Base-by-base conservation (phyloP, 2,797 vertebrate genomes). In the Danio tinwini region DNA sequence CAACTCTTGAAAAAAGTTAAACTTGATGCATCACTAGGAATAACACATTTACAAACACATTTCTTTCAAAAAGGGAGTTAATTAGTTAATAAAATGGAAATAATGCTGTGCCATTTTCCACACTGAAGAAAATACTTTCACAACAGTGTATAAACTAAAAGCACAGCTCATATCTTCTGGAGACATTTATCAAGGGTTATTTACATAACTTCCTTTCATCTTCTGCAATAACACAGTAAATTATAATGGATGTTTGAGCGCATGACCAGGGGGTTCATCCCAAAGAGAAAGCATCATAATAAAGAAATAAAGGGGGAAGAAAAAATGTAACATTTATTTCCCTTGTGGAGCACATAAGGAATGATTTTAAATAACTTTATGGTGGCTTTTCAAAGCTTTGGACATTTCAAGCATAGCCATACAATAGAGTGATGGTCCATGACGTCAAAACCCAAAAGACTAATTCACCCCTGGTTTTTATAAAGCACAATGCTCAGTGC, bases 181-280 rank as follows among this genome's bases (percentile, higher is more conserved):
- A 42, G 44, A 70, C 49, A 55, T 37, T 78, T 78, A 21, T 70
- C 44, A 85, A 61, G 21, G 52, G 44, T n/a, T 53, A 56, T 78
- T 72, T 81, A 61, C 21, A 47, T 50, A 81, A 76, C 53, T 63
- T 69, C 21, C 64, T 68, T 77, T 53, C 42, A 71, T 63, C 56
- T 74, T 71, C 49, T 49, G 59, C 5, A 62, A 70, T 65, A 69
- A 52, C 58, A 61, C 16, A 9, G 56, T 53, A 55, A 81, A 69
- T 29, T 55, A 13, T 52, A 52, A 8, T 5, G n/a, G 12, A 53
- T 40, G 37, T 75, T 75, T 40, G 45, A 75, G 61, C 59, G 53
- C 59, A 47, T 63, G 47, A 53, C n/a, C 50, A 29, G 64, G 50
- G 17, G 50, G 62, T 45, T 50, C 16, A 55, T 58, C 50, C 11